Base-by-base conservation (phyloP, 2,888 invertebrate species). In the Ischnus inquisitorius region DNA sequence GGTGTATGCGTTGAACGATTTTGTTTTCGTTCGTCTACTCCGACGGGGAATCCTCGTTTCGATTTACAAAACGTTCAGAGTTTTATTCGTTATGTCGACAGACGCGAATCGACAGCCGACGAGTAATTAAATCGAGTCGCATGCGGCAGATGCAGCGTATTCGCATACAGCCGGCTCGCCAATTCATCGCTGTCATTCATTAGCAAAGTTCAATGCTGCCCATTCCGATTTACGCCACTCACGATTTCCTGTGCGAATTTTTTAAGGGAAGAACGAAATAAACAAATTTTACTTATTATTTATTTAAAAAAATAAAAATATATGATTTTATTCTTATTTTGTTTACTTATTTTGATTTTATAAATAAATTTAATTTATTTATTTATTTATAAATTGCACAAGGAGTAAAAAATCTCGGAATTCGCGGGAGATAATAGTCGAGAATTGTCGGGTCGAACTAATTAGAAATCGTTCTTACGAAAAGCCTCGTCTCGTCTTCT, bases 51-150 rank as follows among this genome's bases (percentile, higher is more conserved):
- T 8, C 3, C 48, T 68, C 46, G 48, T 25, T 34, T 68, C 25
- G 16, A 68, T 48, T 48, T 68, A 68, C 28, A 68, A 68, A 48
- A 28, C 68, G 48, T 68, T 4, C 48, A 28, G 3, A 48, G 34
- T 16, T 46, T 48, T 41, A 51, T 12, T 48, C 48, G 68, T 41
- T n/a, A 62, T 75, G 64, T 71, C 75, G 69, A 68, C 51, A 57
- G 69, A 48, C 41, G 16, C 39, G 46, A 10, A 68, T n/a, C 39
- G 41, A 48, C 74, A n/a, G n/a, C 76, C 62, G 54, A 69, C 64
- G 69, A 64, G 62, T 57, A 81, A 81, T 81, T 76, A 43, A 76
- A 81, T 62, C 68, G 68, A n/a, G 48, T 48, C 22, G 19, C 34
- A 14, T 46, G 8, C 43, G 60, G 34, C 1, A 16, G 68, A 46